These are phyloP conservation scores for Pedionomus torquatus DNA, from an alignment of 2,113 vertebrate species.

Conservation along the genomic window DNA sequence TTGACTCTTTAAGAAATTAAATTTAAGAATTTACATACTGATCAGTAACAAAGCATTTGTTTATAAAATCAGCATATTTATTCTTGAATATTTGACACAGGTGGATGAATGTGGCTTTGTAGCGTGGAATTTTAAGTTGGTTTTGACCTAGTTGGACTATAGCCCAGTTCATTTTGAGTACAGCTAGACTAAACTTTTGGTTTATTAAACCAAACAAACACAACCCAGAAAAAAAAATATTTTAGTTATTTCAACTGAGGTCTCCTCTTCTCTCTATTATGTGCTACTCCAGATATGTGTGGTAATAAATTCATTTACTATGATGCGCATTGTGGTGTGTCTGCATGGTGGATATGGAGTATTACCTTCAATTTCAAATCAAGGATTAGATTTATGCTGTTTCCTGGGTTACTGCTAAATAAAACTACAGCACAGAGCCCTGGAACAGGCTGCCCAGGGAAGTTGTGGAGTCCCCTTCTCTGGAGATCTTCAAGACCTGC, in stretches of 20 bases:
- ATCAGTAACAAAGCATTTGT: background rate
- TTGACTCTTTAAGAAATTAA: background rate
- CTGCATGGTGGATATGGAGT: background rate
- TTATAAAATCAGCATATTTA: background rate
- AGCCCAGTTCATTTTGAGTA: background rate
- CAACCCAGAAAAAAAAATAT: background rate
- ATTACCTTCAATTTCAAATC: background rate
- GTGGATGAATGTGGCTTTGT: background rate
- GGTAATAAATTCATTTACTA: background rate
- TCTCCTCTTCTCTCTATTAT: background rate
- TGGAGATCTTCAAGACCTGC: too few species aligned
- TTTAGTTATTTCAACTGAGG: background rate
- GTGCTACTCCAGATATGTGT: background rate
- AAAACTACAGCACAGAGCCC: background rate
- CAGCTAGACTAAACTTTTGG: background rate
- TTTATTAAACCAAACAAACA: conserved; percentile 20
- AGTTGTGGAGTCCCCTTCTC: too few species aligned
- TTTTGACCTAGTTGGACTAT: background rate
- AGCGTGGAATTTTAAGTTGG: background rate
- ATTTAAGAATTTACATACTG: background rate
- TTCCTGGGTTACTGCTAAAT: background rate
- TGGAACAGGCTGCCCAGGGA: too few species aligned
- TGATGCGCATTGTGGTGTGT: accelerated
- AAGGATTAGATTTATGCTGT: background rate
- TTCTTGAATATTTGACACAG: background rate